phyloP scores from a whole-genome alignment of 2,888 invertebrate species.

The Rhaphigaster nebulosa region DNA sequence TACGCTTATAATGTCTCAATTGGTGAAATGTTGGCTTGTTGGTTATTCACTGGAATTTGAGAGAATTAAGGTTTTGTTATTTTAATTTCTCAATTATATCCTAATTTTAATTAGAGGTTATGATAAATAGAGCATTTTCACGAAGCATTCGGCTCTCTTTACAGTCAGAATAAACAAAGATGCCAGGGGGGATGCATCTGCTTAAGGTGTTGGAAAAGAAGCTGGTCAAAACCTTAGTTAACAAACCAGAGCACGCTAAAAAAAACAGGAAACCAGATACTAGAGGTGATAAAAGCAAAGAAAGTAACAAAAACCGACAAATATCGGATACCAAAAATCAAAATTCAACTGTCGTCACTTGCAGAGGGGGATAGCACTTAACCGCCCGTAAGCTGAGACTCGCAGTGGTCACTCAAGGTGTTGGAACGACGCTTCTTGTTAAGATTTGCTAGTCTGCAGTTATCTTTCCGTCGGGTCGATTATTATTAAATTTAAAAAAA shows the following conservation, averaged over 20 bases:
- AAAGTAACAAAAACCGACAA: background rate
- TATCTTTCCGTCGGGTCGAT: background rate
- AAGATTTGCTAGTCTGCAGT: background rate
- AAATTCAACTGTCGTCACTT: background rate
- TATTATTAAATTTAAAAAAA: too few relatives aligned
- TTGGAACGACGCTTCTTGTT: background rate
- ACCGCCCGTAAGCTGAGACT: background rate
- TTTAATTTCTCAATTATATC: too few relatives aligned
- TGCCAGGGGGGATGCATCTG: too few relatives aligned
- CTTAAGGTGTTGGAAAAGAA: too few relatives aligned
- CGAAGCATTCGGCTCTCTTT: too few relatives aligned
- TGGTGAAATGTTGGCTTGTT: too few relatives aligned
- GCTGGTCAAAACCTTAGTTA: background rate
- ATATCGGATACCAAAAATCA: constrained; percentile 12
- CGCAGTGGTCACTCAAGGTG: background rate
- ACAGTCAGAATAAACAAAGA: too few relatives aligned
- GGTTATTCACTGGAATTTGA: too few relatives aligned
- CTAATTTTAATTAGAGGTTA: too few relatives aligned
- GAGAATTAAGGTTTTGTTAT: too few relatives aligned
- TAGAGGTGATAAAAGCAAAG: constrained; percentile 3
- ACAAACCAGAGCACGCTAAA: background rate
- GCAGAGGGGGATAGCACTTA: background rate
- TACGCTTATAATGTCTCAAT: too few relatives aligned
- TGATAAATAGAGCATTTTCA: too few relatives aligned
- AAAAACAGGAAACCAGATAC: background rate